Conservation (phyloP, 2,797 vertebrate species). For the Otus scops region DNA sequence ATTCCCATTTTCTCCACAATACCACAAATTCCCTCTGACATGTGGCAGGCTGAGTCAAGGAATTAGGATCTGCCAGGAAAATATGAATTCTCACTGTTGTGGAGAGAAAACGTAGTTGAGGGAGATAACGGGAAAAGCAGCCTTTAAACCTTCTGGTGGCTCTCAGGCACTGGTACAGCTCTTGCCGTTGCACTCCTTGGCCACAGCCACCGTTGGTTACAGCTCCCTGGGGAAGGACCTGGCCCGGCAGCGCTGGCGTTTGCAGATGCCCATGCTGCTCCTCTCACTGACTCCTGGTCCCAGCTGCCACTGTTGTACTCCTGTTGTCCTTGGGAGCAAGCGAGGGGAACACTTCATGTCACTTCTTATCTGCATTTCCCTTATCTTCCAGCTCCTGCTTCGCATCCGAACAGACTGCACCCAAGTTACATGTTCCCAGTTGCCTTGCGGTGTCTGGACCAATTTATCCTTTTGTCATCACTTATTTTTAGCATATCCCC, state of each 20-base stretch:
- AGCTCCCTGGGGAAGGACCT: background rate
- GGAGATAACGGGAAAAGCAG: background rate
- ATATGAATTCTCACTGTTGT: background rate
- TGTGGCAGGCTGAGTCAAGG: background rate
- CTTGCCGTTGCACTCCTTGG: accelerated
- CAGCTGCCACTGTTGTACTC: background rate
- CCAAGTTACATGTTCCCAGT: background rate
- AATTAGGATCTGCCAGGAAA: background rate
- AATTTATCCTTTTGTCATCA: background rate
- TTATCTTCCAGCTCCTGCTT: background rate
- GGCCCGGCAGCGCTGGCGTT: accelerated
- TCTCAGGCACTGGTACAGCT: background rate
- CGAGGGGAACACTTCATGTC: background rate
- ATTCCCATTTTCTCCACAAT: background rate
- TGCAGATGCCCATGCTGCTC: background rate
- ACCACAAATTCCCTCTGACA: background rate
- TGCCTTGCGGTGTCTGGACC: background rate
- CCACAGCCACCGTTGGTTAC: accelerated
- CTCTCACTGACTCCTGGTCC: background rate
- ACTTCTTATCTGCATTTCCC: background rate
- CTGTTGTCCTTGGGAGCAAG: background rate
- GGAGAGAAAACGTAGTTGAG: background rate
- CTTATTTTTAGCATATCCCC: background rate
- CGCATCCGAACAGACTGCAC: background rate
- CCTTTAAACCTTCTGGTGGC: background rate